A percentile compares a stretch with the other conserved stretches of the same genome.
phyloP scores from a whole-genome alignment of 2,113 vertebrate species.

The Corapipo altera region DNA sequence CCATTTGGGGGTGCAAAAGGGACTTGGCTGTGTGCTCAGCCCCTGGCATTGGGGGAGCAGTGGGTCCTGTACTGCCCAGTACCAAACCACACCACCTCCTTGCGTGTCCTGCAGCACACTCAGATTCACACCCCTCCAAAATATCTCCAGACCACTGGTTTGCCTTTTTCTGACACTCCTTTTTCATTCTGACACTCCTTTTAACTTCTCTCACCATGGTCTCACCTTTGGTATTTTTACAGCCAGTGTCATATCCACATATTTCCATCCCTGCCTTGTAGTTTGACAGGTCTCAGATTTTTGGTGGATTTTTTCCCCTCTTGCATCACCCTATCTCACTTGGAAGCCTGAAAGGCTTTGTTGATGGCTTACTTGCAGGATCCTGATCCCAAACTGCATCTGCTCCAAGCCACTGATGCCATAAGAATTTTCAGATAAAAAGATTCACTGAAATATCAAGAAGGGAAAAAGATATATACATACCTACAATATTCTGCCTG shows the following conservation, averaged over 20 bases:
- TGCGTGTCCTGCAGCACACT: neutral
- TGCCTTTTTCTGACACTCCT: neutral
- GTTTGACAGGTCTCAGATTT: fast-evolving
- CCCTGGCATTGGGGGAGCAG: fast-evolving
- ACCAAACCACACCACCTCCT: neutral
- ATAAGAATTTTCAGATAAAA: neutral
- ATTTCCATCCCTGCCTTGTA: neutral
- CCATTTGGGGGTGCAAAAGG: neutral
- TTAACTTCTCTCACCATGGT: neutral
- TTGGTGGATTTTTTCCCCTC: neutral
- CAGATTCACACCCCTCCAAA: fast-evolving
- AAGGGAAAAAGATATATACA: neutral
- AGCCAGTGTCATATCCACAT: fast-evolving
- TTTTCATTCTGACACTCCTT: neutral
- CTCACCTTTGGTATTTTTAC: neutral
- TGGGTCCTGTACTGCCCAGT: neutral
- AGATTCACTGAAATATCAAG: neutral
- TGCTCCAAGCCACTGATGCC: neutral
- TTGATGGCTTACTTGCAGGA: neutral
- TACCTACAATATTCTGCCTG: neutral
- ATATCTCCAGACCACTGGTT: neutral
- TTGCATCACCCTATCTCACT: neutral
- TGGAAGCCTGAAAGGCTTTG: neutral
- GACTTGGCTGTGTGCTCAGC: fast-evolving
- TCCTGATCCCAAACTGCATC: neutral